These are phyloP conservation scores for Lepidocolaptes lacrymiger DNA, from an alignment of 2,797 vertebrate genomes.

Conservation along the genomic window DNA sequence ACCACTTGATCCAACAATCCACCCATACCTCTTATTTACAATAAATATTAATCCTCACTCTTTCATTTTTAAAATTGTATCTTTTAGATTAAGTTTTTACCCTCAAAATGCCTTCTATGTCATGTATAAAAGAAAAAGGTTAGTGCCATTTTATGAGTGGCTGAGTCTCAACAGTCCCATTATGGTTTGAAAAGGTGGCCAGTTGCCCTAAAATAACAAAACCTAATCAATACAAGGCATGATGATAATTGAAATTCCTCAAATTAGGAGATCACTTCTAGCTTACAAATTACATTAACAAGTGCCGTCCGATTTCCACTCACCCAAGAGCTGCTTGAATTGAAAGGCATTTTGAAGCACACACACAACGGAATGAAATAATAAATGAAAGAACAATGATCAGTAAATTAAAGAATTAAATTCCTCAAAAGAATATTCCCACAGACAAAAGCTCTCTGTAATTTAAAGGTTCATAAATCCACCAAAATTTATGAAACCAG, in stretches of 20 bases:
- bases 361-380: not conserved
- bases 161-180: not conserved
- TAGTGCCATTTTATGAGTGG: not conserved
- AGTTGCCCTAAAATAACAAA: conserved; percentile 43
- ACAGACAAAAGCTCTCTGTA: not conserved
- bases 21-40: not conserved
- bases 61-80: not conserved
- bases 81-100: not conserved
- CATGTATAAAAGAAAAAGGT: not conserved
- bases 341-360: conserved; percentile 46
- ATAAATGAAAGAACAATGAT: not conserved
- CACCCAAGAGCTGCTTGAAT: conserved; percentile 1
- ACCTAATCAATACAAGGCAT: conserved; percentile 55
- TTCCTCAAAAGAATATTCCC: not conserved
- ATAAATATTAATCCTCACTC: not conserved
- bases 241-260: conserved; percentile 60
- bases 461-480: not conserved
- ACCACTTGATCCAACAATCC: conserved; percentile 40
- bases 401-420: not conserved
- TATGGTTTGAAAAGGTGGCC: not conserved
- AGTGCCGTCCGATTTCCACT: not conserved
- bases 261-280: conserved; percentile 50
- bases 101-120: not conserved
- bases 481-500: not conserved
- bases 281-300: conserved; percentile 53